Conservation (phyloP, 1,140 invertebrate species). For the Wiebesia pumilae region DNA sequence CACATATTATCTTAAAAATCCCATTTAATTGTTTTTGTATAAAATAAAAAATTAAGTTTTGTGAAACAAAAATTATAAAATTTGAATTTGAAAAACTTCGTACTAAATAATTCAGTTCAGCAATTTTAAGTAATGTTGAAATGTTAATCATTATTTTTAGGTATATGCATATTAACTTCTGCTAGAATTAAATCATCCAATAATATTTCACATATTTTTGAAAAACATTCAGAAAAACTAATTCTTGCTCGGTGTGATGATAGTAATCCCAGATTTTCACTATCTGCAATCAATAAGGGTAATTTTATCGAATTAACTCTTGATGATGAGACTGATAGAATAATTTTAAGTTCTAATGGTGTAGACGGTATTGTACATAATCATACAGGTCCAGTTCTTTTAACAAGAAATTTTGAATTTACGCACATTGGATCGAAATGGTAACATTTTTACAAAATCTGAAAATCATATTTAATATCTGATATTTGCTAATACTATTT, state of each 20-base stretch:
- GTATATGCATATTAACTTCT: constrained; percentile 67
- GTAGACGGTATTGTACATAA: constrained; percentile 65
- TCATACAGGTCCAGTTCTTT: constrained; percentile 59
- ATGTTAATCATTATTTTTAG: constrained; percentile 55
- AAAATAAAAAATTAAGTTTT: too few species aligned
- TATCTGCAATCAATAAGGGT: constrained; percentile 61
- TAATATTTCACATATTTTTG: constrained; percentile 61
- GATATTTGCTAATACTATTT: constrained; percentile 3
- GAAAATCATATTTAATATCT: constrained; percentile 36
- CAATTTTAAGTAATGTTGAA: constrained; percentile 19
- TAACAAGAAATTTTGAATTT: constrained; percentile 65
- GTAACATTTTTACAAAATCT: constrained; percentile 56
- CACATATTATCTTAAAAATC: too few species aligned
- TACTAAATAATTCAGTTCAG: constrained; percentile 25
- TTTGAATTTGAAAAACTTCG: not conserved
- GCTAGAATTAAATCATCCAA: constrained; percentile 63
- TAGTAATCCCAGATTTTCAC: constrained; percentile 66
- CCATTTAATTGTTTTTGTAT: too few species aligned
- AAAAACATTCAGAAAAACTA: constrained; percentile 62
- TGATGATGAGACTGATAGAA: constrained; percentile 66
- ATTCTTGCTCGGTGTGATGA: constrained; percentile 69
- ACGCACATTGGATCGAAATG: constrained; percentile 65
- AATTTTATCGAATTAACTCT: constrained; percentile 63
- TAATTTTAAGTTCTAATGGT: constrained; percentile 63
- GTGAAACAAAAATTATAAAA: not conserved